These are phyloP conservation scores for Euborellia annulipes DNA, from an alignment of 1,140 invertebrate genomes.

Conservation along the genomic window DNA sequence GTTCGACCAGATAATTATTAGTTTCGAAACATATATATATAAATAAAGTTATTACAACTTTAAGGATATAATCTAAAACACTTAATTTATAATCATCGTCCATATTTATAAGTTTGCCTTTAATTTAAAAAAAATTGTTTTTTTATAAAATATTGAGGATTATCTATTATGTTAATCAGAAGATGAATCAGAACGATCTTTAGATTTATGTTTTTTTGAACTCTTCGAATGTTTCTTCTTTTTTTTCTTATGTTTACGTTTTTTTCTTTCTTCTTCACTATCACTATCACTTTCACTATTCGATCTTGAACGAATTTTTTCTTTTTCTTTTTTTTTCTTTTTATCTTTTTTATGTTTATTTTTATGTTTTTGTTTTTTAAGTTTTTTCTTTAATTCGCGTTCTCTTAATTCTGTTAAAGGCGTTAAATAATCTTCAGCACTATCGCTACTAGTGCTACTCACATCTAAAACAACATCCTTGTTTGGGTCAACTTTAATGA, in stretches of 20 bases:
- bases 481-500: conserved; percentile 75
- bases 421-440: conserved; percentile 63
- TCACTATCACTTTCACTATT: conserved; percentile 13
- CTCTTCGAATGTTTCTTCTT: conserved; percentile 25
- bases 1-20: no score
- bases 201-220: conserved; percentile 21
- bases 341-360: conserved; percentile 33
- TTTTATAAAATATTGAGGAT: no score
- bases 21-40: no score
- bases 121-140: no score
- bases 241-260: conserved; percentile 24
- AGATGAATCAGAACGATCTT: no score
- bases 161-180: no score
- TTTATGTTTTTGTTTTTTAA: conserved; percentile 34
- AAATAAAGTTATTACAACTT: no score
- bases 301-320: conserved; percentile 18
- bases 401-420: conserved; percentile 64
- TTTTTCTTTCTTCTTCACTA: conserved; percentile 14
- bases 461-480: conserved; percentile 89
- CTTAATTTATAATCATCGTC: no score
- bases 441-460: conserved; percentile 85
- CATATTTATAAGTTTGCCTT: no score
- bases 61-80: no score
- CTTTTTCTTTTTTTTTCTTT: conserved; percentile 27
- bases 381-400: conserved; percentile 51